Evolutionary conservation across 2,888 invertebrate genomes (phyloP), one percentile per base, ranked within the genome.

Genomic region (Cancer borealis): DNA sequence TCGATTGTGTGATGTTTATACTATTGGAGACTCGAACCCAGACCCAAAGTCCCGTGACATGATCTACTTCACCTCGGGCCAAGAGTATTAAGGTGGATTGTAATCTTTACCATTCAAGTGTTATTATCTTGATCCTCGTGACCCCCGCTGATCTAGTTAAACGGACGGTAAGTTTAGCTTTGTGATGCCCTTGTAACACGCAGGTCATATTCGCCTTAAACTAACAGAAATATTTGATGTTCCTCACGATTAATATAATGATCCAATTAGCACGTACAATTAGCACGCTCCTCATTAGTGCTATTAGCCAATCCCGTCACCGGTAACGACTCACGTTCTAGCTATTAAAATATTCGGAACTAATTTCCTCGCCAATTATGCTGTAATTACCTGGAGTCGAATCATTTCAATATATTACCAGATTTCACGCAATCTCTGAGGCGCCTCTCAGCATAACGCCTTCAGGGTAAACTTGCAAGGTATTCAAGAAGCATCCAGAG

Each of bases 311-410:
- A 84, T 84, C 30, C 14, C 84, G 39, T 39, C 39, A 14, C 84
- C 84, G 84, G 84, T 39, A 84, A 84, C 84, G 84, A 84, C 84
- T 30, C 84, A 12, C 39, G 39, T 84, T 39, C 84, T 39, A 39
- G 84, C 84, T 84, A 84, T 84, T 84, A 39, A 84, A 84, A 84
- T 84, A 84, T 84, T 84, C 84, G 12, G 84, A 84, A 84, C 84
- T 84, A 84, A 84, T 84, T 84, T 84, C 84, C 84, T 39, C 30
- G 39, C 84, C 84, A 84, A 84, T 84, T 84, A 84, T 84, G 84
- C 39, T 84, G 84, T 84, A 30, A 84, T 84, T 84, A 84, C 17
- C 84, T 39, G 39, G 84, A 30, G 84, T 4, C 39, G 21, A 21
- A 39, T 84, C 84, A 39, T 84, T 84, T 84, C 84, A 39, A 39